Evolutionary conservation across 2,797 vertebrate species (phyloP), one percentile per base, ranked within the genome.

Genomic region (Agapornis canus): DNA sequence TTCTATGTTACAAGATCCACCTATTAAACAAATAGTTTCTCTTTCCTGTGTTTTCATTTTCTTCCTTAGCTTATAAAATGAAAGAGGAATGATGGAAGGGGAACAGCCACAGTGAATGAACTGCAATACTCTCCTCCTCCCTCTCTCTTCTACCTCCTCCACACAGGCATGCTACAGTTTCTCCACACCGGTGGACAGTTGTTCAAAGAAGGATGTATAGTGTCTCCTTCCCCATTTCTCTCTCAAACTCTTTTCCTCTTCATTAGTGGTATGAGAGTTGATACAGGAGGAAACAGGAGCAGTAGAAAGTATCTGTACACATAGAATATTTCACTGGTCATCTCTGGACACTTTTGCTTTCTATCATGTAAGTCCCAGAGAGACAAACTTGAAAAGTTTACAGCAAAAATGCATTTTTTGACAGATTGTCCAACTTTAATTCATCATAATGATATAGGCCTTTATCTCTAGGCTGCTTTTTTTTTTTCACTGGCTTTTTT

Each of bases 181-280:
- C 42, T 63, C 59, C 32, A 32, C 18, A 25, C 22, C 35, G 8
- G 5, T 10, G 47, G 42, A 42, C 10, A 7, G 37, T 19, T 32
- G 27, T 14, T 60, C 22, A 3, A 0, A 23, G 32, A 16, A 45
- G 31, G 54, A 54, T 2, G 0, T n/a, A 10, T 6, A 25, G 39
- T 45, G 39, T 43, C 29, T 63, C 22, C 52, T 76, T 43, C 35
- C 43, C 29, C 7, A 3, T 40, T 83, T 25, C 12, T 80, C 32
- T 25, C 65, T 71, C 35, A 10, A 57, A 16, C 31, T 68, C 11
- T 42, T 77, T 51, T 5, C n/a, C 16, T 59, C 40, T 75, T 9
- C 17, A 11, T 54, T 69, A 23, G 32, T 15, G n/a, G 42, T 9
- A 51, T 27, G 39, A 77, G 13, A 60, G 49, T 32, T 3, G 0